Percentiles rank a stretch among this genome's conserved stretches.
Evolutionary conservation across 2,888 invertebrate genomes (phyloP).

Genomic region (Acrobasis repandana): DNA sequence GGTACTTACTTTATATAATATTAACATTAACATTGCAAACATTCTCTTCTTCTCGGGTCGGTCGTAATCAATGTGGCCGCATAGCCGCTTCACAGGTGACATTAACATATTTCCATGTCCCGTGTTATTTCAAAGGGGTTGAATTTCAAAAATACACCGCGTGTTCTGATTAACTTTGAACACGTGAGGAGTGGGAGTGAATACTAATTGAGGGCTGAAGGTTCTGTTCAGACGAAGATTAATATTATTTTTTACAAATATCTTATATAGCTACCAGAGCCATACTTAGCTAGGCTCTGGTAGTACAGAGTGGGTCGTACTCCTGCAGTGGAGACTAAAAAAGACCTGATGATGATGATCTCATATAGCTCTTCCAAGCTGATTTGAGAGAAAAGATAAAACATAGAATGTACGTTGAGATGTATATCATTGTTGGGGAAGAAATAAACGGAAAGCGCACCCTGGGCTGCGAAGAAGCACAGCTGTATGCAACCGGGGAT

Average conservation of each 20-base stretch:
- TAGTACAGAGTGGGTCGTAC: no score
- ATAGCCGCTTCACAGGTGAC: conserved; percentile 53
- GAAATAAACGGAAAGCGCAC: no score
- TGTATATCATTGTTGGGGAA: no score
- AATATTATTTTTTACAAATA: conserved; percentile 1
- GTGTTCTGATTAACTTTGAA: conserved; percentile 78
- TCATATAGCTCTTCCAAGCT: no score
- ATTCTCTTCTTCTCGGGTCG: background rate
- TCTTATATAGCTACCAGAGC: no score
- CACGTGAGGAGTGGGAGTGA: conserved; percentile 72
- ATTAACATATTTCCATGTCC: conserved; percentile 75
- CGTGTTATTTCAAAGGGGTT: conserved; percentile 69
- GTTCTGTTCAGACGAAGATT: background rate
- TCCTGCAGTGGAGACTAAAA: no score
- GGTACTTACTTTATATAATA: background rate
- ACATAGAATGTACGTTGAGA: no score
- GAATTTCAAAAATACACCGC: conserved; percentile 76
- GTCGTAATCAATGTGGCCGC: conserved; percentile 49
- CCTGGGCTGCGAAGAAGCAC: no score
- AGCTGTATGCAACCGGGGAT: no score
- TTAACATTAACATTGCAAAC: conserved; percentile 7
- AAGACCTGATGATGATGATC: no score
- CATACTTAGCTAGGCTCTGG: no score
- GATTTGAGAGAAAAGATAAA: no score
- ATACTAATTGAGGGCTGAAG: conserved; percentile 66